phyloP scores from a whole-genome alignment of 2,113 vertebrate species.

The Manacus vitellinus region DNA sequence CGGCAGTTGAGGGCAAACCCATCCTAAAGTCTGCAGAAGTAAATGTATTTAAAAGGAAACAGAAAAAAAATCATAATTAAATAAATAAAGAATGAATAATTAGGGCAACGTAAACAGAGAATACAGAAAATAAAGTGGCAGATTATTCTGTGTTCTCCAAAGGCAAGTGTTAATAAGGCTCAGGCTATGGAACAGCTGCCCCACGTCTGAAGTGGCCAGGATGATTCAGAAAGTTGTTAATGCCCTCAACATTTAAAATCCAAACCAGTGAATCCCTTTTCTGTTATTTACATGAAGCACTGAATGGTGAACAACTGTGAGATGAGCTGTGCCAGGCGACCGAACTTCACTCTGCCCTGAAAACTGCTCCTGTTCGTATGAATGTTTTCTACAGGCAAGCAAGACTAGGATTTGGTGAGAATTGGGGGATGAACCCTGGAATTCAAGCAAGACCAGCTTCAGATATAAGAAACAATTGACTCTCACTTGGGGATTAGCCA shows the following conservation, averaged over 20 bases:
- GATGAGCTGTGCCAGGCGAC: background rate
- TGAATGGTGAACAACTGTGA: background rate
- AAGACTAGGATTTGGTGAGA: background rate
- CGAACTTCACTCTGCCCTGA: background rate
- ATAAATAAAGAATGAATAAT: background rate
- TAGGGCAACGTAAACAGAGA: background rate
- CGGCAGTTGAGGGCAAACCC: background rate
- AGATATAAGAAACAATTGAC: background rate
- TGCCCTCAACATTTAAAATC: background rate
- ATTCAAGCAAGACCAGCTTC: background rate
- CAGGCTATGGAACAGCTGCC: background rate
- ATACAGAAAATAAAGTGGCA: background rate
- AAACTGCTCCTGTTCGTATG: background rate
- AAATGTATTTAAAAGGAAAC: background rate
- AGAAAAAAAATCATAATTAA: background rate
- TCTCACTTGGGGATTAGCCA: background rate
- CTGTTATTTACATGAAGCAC: background rate
- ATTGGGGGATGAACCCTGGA: background rate
- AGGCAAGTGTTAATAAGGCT: background rate
- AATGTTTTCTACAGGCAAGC: background rate
- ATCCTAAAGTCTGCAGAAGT: background rate
- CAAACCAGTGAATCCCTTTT: accelerated
- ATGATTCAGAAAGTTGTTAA: background rate
- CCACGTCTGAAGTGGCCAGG: background rate
- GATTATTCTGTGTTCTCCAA: background rate